Conservation (phyloP, 1,140 invertebrate genomes). For the Leptinotarsa lineolata region DNA sequence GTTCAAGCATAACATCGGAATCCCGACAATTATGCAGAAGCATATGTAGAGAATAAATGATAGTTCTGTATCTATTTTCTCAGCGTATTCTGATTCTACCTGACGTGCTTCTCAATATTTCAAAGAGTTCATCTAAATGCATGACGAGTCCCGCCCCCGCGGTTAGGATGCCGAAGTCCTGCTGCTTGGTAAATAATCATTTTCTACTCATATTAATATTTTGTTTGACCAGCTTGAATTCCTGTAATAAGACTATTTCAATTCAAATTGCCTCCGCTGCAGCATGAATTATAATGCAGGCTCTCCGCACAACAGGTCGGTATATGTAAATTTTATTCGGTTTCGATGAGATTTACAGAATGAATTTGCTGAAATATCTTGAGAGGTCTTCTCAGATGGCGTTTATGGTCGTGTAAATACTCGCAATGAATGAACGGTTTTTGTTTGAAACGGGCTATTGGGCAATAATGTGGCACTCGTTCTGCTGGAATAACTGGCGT, state of each 20-base stretch:
- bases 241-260: conserved; percentile 17
- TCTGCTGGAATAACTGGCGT: no score
- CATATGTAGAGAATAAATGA: background rate
- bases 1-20: background rate
- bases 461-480: no score
- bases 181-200: conserved; percentile 48
- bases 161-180: conserved; percentile 19
- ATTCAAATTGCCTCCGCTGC: conserved; percentile 17
- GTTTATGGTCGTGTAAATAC: background rate
- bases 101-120: conserved; percentile 18
- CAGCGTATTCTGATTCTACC: background rate
- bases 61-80: background rate
- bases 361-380: background rate
- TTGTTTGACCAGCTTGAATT: conserved; percentile 37
- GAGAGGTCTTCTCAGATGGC: background rate
- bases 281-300: conserved; percentile 11
- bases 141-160: conserved; percentile 15
- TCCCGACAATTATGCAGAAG: background rate
- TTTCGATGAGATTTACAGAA: conserved; percentile 1
- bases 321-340: conserved; percentile 3
- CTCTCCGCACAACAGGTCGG: conserved; percentile 1
- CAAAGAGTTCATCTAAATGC: conserved; percentile 17
- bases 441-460: no score
- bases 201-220: conserved; percentile 46
- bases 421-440: no score